Percentiles rank a stretch among this genome's conserved stretches.
phyloP scores from a whole-genome alignment of 2,888 invertebrate species.

The Gastrophysa polygoni region DNA sequence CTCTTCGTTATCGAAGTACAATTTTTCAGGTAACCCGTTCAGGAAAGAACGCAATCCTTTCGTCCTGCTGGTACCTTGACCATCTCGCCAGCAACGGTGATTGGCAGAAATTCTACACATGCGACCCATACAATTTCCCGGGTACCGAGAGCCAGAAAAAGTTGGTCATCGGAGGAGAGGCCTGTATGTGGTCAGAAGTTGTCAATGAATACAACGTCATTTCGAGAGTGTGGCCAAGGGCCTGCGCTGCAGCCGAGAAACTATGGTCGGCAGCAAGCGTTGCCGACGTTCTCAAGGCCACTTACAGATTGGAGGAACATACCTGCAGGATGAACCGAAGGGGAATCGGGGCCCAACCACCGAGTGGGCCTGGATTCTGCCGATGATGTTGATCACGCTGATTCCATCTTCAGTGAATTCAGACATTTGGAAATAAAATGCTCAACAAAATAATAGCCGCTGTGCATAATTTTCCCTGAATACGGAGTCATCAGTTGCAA shows the following conservation, averaged over 20 bases:
- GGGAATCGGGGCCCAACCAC: constrained; percentile 72
- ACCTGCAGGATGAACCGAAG: constrained; percentile 73
- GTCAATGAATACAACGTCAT: constrained; percentile 72
- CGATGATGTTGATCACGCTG: constrained; percentile 57
- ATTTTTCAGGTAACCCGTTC: constrained; percentile 62
- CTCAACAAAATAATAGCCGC: too few species aligned
- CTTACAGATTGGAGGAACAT: constrained; percentile 71
- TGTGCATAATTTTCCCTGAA: too few species aligned
- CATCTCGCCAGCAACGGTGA: constrained; percentile 70
- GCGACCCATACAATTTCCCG: constrained; percentile 67
- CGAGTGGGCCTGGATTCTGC: constrained; percentile 73
- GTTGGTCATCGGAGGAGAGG: constrained; percentile 82
- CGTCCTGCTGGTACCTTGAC: constrained; percentile 89
- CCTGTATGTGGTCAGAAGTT: constrained; percentile 91
- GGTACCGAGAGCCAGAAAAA: constrained; percentile 62
- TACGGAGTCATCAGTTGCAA: too few species aligned
- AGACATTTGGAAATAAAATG: too few species aligned
- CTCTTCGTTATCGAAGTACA: too few species aligned
- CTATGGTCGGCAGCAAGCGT: constrained; percentile 70
- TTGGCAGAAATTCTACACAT: constrained; percentile 72
- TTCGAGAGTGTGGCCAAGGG: constrained; percentile 81
- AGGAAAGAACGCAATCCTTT: constrained; percentile 73
- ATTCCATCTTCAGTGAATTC: not conserved
- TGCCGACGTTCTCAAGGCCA: constrained; percentile 56
- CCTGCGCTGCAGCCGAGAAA: constrained; percentile 83